Evolutionary conservation across 2,797 vertebrate genomes (phyloP).

Genomic region (Hippocampus kuda): DNA sequence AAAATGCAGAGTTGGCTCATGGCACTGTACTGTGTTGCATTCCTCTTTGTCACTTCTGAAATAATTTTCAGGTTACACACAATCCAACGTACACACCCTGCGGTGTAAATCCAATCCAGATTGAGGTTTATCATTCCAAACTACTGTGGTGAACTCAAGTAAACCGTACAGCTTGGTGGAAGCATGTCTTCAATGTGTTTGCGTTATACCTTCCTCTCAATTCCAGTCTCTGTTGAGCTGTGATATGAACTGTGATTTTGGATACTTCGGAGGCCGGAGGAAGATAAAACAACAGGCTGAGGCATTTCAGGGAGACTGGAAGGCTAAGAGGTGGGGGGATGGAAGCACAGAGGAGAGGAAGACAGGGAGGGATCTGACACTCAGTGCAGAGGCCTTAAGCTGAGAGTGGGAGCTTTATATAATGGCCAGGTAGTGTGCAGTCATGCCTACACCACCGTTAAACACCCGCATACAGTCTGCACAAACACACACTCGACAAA

Average conservation of each 20-base stretch:
- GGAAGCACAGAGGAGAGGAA: slow-evolving; percentile 52
- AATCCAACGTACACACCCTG: neutral
- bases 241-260: slow-evolving; percentile 31
- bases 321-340: slow-evolving; percentile 64
- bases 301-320: slow-evolving; percentile 66
- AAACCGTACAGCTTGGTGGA: neutral
- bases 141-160: slow-evolving; percentile 15
- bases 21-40: neutral
- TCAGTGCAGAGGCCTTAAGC: slow-evolving; percentile 53
- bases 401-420: slow-evolving; percentile 60
- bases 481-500: slow-evolving; percentile 42
- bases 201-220: slow-evolving; percentile 18
- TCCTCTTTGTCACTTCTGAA: neutral
- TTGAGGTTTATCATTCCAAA: neutral
- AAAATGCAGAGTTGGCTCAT: neutral
- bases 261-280: slow-evolving; percentile 40
- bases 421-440: slow-evolving; percentile 62
- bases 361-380: slow-evolving; percentile 52
- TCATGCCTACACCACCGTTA: slow-evolving; percentile 30
- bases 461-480: slow-evolving; percentile 27
- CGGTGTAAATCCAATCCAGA: neutral
- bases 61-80: neutral
- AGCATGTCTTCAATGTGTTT: neutral
- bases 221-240: slow-evolving; percentile 31
- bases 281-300: slow-evolving; percentile 62